phyloP scores from a whole-genome alignment of 2,113 vertebrate genomes.

The Falco punctatus region DNA sequence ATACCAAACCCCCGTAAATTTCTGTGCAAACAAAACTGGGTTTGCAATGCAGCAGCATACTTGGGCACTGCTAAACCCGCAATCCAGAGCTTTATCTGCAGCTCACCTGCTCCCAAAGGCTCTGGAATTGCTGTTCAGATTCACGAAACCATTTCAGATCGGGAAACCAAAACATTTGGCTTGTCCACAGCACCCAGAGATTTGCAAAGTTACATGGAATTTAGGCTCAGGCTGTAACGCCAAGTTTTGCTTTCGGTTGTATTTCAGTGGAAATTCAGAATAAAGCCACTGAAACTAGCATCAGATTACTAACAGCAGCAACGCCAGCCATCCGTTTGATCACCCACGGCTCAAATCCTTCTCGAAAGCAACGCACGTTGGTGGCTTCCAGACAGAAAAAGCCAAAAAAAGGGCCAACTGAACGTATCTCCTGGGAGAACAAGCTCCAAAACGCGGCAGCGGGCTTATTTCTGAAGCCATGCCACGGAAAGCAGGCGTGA shows the following conservation, averaged over 20 bases:
- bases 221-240: not conserved
- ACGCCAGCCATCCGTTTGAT: not conserved
- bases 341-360: not conserved
- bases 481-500: not conserved
- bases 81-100: not conserved
- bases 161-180: not conserved
- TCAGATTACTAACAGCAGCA: not conserved
- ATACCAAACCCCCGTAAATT: too few relatives aligned
- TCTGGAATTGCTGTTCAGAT: not conserved
- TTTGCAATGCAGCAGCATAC: too few relatives aligned
- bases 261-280: not conserved
- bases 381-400: not conserved
- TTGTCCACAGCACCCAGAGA: not conserved
- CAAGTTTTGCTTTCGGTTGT: not conserved
- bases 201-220: not conserved
- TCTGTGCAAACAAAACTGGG: not conserved
- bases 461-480: not conserved
- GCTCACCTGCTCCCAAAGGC: not conserved
- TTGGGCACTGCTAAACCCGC: rapidly evolving
- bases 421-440: not conserved
- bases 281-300: not conserved
- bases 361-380: not conserved
- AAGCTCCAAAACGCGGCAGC: not conserved
- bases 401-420: not conserved
- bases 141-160: not conserved